phyloP scores from a whole-genome alignment of 2,797 vertebrate species.

The Cuculus canorus region DNA sequence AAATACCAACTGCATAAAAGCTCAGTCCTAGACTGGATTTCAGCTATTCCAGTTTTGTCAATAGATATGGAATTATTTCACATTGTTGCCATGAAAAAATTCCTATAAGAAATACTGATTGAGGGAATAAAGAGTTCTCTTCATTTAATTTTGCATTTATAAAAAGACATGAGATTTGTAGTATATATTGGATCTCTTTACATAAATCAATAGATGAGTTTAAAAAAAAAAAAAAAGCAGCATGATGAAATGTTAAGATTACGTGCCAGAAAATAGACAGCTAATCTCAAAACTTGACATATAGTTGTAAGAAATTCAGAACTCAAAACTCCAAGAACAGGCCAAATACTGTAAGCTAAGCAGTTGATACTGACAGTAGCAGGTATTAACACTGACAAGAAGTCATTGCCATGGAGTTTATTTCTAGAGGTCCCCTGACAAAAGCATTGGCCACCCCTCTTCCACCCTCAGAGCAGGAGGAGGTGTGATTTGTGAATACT shows the following conservation, averaged over 20 bases:
- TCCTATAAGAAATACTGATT: neutral
- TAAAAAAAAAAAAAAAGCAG: neutral
- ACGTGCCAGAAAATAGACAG: neutral
- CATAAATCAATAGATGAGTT: neutral
- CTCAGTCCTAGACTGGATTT: neutral
- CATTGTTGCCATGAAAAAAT: neutral
- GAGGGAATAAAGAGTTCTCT: neutral
- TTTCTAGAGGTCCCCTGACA: neutral
- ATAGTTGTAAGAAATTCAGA: neutral
- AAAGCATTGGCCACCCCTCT: neutral
- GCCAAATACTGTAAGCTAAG: neutral
- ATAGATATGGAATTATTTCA: neutral
- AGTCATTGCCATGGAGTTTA: neutral
- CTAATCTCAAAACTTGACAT: neutral
- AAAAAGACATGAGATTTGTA: neutral
- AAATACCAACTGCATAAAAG: constrained; percentile 18
- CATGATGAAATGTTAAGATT: neutral
- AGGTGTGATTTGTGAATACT: neutral
- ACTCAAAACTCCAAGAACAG: neutral
- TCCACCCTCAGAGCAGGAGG: neutral
- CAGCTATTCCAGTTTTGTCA: constrained; percentile 33
- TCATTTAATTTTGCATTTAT: neutral
- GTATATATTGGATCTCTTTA: neutral
- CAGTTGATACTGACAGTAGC: neutral
- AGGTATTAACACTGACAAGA: neutral